Percentiles rank a stretch among this genome's conserved stretches.
Evolutionary conservation across 2,113 vertebrate species (phyloP).

Genomic region (Casuarius casuarius): DNA sequence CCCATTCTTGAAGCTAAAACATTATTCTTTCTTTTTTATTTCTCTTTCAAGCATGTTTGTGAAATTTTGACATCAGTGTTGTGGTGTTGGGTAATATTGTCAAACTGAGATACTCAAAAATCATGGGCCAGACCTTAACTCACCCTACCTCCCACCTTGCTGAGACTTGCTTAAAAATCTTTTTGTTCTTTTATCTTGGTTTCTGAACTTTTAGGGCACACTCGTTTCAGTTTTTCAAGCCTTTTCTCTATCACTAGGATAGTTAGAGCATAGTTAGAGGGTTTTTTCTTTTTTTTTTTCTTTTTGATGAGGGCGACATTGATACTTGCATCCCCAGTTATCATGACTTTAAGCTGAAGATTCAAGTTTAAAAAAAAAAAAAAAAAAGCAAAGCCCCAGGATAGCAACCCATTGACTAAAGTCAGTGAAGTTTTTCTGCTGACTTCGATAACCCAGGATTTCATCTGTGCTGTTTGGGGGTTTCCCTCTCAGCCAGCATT

Average conservation of each 20-base stretch:
- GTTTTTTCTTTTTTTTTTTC: neutral
- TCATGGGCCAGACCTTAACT: neutral
- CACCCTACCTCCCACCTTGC: neutral
- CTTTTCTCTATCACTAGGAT: neutral
- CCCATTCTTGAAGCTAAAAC: neutral
- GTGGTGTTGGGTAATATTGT: neutral
- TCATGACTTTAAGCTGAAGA: neutral
- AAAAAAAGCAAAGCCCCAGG: neutral
- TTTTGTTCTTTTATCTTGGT: neutral
- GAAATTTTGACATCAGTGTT: neutral
- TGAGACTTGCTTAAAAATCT: neutral
- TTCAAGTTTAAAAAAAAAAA: neutral
- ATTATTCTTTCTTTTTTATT: neutral
- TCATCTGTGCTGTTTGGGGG: neutral
- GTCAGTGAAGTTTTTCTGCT: neutral
- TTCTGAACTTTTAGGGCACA: neutral
- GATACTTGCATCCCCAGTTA: rapidly evolving
- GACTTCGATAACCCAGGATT: neutral
- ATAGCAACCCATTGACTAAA: neutral
- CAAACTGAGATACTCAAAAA: neutral
- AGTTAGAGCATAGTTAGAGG: neutral
- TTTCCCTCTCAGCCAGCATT: neutral
- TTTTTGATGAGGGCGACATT: neutral
- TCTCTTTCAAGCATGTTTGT: neutral
- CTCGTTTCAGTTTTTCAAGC: neutral